Conservation (phyloP, 2,113 vertebrate species). For the Nyctibius bracteatus region DNA sequence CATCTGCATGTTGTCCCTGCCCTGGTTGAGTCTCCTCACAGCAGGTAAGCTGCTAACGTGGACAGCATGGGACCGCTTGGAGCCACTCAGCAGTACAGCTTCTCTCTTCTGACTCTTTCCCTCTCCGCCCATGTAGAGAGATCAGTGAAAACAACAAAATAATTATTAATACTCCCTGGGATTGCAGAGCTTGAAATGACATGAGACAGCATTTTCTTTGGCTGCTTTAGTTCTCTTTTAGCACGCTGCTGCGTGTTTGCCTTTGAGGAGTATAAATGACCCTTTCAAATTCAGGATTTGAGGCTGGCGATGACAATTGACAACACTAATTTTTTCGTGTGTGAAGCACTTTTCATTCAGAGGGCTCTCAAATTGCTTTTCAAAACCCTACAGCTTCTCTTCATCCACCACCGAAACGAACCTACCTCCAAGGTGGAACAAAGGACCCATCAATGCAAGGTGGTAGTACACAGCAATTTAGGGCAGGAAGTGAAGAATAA, state of each 20-base stretch:
- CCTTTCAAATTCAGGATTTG: constrained; percentile 33
- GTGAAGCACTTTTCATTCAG: constrained; percentile 15
- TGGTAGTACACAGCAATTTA: background rate
- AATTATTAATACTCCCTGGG: background rate
- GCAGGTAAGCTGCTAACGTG: background rate
- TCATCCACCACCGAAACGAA: background rate
- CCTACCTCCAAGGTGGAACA: background rate
- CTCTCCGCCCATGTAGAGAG: background rate
- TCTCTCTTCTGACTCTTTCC: background rate
- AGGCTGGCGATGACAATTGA: background rate
- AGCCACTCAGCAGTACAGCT: background rate
- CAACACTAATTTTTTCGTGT: constrained; percentile 14
- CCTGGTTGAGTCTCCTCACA: background rate
- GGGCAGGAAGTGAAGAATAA: background rate
- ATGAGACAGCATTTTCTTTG: background rate
- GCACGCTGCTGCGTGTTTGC: fast-evolving
- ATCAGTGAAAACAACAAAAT: background rate
- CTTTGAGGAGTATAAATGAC: background rate
- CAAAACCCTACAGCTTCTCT: background rate
- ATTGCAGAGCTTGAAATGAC: background rate
- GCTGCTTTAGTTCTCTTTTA: background rate
- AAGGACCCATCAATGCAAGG: background rate
- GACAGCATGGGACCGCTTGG: background rate
- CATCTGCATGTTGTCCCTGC: background rate
- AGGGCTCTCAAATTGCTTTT: background rate